Evolutionary conservation across 35 echinoderm and acorn worm genomes (phyloP).

Genomic region (Holothuria glaberrima): DNA sequence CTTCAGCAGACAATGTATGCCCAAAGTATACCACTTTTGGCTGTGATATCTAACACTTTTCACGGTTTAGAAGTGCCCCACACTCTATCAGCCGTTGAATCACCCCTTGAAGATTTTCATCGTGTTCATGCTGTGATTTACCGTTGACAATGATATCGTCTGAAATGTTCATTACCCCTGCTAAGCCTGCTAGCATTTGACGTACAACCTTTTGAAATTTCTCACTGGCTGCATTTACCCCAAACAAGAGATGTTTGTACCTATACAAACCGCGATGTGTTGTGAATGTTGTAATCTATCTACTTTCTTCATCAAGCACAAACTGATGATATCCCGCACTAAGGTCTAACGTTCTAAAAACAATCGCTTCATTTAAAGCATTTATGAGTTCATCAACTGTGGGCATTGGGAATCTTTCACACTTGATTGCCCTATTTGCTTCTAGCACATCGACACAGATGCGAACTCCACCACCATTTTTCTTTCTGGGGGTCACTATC

Average conservation of each 20-base stretch:
- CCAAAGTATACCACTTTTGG: too few relatives aligned
- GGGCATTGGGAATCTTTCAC: too few relatives aligned
- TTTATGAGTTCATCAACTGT: too few relatives aligned
- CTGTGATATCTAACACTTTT: too few relatives aligned
- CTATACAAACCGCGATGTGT: constrained; percentile 40
- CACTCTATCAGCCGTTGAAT: background rate
- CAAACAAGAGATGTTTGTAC: constrained; percentile 48
- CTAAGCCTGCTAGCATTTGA: background rate
- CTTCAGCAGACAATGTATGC: too few relatives aligned
- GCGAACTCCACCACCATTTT: constrained; percentile 38
- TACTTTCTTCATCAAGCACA: background rate
- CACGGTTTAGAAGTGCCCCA: constrained; percentile 51
- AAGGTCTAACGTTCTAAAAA: constrained; percentile 20
- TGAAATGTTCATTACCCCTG: constrained; percentile 9
- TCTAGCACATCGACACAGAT: constrained; percentile 52
- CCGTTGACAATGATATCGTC: constrained; percentile 53
- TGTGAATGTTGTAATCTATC: constrained; percentile 31
- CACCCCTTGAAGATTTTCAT: background rate
- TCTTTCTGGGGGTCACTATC: constrained; percentile 59
- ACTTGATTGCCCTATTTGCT: constrained; percentile 15
- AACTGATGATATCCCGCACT: constrained; percentile 18
- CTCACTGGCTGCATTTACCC: constrained; percentile 30
- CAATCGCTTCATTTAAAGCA: too few relatives aligned
- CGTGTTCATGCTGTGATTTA: background rate
- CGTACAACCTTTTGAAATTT: constrained; percentile 19